Evolutionary conservation across 2,113 vertebrate species (phyloP).

Genomic region (Myanophis thanlyinensis): DNA sequence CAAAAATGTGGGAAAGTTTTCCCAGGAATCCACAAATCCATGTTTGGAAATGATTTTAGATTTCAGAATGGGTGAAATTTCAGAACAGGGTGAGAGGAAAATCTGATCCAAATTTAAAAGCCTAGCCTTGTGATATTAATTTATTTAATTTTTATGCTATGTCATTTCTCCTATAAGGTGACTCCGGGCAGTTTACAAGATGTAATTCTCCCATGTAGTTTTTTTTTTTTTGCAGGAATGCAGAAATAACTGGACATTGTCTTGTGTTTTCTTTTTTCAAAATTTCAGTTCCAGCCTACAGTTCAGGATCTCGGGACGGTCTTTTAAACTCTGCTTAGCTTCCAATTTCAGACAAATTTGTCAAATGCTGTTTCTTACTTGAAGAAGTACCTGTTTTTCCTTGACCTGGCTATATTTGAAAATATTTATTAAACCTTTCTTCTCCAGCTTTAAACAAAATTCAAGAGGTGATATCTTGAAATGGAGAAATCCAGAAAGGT

Average conservation of each 20-base stretch:
- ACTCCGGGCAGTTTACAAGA: not conserved
- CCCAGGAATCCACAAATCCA: not conserved
- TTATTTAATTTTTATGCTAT: not conserved
- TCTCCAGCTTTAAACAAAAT: not conserved
- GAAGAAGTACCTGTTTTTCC: not conserved
- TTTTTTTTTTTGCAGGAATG: not conserved
- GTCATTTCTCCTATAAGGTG: not conserved
- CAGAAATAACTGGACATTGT: not conserved
- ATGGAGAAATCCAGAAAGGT: not conserved
- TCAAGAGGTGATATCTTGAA: not conserved
- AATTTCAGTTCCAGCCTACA: not conserved
- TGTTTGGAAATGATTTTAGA: not conserved
- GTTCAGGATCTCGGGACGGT: not conserved
- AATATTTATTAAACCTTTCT: not conserved
- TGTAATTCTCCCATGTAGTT: not conserved
- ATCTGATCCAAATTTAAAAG: not conserved
- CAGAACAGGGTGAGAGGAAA: not conserved
- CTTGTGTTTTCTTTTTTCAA: not conserved
- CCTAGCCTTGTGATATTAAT: not conserved
- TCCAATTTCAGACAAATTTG: not conserved
- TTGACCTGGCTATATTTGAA: not conserved
- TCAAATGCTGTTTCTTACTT: not conserved
- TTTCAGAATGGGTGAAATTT: not conserved
- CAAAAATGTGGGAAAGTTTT: constrained; percentile 12
- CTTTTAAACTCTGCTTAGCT: not conserved